Conservation (phyloP, 2,797 vertebrate species). For the Avahi laniger region DNA sequence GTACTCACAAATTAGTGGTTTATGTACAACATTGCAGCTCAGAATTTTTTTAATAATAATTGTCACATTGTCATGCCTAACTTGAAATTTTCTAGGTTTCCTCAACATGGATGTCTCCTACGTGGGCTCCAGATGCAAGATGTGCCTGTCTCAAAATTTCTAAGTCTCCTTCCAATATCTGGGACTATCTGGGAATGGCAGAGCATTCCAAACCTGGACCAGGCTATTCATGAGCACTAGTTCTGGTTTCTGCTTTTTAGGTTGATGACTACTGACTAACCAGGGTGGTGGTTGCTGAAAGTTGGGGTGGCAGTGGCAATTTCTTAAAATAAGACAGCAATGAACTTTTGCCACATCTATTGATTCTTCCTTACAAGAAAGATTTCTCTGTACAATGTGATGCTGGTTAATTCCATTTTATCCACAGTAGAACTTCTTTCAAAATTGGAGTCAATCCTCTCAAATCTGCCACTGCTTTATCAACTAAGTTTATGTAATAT, state of each 20-base stretch:
- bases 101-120: background rate
- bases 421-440: background rate
- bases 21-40: background rate
- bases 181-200: background rate
- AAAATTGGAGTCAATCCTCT: background rate
- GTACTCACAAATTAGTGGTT: background rate
- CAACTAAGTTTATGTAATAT: background rate
- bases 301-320: too few species aligned
- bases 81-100: background rate
- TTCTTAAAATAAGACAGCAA: background rate
- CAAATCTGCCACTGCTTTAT: background rate
- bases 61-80: background rate
- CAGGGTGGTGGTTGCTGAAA: too few species aligned
- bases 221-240: background rate
- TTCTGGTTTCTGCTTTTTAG: background rate
- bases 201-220: background rate
- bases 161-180: background rate
- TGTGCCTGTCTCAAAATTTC: background rate
- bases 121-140: background rate
- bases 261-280: too few species aligned
- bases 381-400: background rate
- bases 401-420: background rate
- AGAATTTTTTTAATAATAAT: background rate
- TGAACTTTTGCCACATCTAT: background rate
- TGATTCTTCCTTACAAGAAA: background rate